phyloP scores from a whole-genome alignment of 2,888 invertebrate genomes.

The Pyrrhosoma nymphula region DNA sequence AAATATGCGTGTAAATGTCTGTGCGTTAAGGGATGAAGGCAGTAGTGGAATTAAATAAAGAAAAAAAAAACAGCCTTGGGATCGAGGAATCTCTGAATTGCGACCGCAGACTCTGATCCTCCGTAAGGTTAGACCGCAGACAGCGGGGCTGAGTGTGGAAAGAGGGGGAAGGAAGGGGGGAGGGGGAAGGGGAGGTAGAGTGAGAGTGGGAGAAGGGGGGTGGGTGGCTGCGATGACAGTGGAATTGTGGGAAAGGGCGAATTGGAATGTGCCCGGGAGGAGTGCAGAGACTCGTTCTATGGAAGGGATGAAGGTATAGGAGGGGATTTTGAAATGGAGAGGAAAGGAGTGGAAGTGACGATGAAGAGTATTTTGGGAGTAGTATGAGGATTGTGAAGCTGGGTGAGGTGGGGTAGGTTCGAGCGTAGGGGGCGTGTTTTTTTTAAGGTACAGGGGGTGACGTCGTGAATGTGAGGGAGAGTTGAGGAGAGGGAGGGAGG shows the following conservation, averaged over 20 bases:
- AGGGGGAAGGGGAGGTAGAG: too few species aligned
- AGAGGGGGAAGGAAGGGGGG: neutral
- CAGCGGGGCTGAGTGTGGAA: neutral
- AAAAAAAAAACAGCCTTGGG: too few species aligned
- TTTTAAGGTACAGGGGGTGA: neutral
- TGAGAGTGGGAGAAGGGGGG: neutral
- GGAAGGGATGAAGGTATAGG: neutral
- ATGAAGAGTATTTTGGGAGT: neutral
- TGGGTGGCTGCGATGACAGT: too few species aligned
- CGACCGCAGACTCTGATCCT: slow-evolving; percentile 3
- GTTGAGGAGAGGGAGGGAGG: neutral
- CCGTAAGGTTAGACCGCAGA: slow-evolving; percentile 21
- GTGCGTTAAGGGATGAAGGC: neutral
- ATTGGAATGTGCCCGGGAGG: neutral
- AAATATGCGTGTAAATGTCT: neutral
- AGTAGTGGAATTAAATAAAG: too few species aligned
- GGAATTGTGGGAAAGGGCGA: neutral
- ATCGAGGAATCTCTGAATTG: slow-evolving; percentile 28
- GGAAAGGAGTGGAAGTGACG: neutral
- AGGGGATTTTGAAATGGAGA: neutral
- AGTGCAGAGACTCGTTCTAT: neutral
- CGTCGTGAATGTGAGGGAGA: neutral
- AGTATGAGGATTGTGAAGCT: neutral
- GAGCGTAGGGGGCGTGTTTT: neutral
- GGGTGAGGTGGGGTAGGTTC: neutral